These are phyloP conservation scores for Sinhomidia bicolor DNA, from an alignment of 2,888 invertebrate species.

Conservation along the genomic window DNA sequence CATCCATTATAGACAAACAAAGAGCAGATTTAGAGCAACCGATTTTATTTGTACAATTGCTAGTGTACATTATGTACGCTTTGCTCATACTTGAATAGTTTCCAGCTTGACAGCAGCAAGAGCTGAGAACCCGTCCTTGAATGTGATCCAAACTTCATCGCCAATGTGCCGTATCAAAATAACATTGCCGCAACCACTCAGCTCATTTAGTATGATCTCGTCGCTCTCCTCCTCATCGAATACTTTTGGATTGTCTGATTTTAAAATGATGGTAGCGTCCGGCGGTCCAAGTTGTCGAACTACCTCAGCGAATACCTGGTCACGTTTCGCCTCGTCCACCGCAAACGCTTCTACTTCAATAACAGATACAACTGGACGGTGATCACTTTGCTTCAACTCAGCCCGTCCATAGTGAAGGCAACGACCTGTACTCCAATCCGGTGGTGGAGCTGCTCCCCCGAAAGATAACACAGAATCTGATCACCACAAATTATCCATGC, in stretches of 20 bases:
- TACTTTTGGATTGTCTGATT: constrained; percentile 75
- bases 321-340: constrained; percentile 89
- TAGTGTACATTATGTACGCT: too few species aligned
- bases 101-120: constrained; percentile 86
- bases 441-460: constrained; percentile 78
- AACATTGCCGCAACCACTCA: constrained; percentile 93
- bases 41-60: too few species aligned
- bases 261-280: constrained; percentile 92
- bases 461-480: constrained; percentile 73
- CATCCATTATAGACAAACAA: neutral
- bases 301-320: constrained; percentile 91
- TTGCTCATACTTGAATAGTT: constrained; percentile 83
- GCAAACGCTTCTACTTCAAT: constrained; percentile 93
- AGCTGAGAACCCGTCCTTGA: constrained; percentile 94
- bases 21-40: too few species aligned
- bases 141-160: constrained; percentile 95
- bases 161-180: constrained; percentile 95
- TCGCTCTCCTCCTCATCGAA: constrained; percentile 78
- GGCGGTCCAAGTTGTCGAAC: constrained; percentile 95
- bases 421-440: constrained; percentile 89
- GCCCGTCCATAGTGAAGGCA: constrained; percentile 95
- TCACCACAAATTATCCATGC: constrained; percentile 74
- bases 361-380: constrained; percentile 96
- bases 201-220: constrained; percentile 85
- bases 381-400: constrained; percentile 98